These are phyloP conservation scores for Cetonia aurata DNA, from an alignment of 2,888 invertebrate genomes.

Conservation along the genomic window DNA sequence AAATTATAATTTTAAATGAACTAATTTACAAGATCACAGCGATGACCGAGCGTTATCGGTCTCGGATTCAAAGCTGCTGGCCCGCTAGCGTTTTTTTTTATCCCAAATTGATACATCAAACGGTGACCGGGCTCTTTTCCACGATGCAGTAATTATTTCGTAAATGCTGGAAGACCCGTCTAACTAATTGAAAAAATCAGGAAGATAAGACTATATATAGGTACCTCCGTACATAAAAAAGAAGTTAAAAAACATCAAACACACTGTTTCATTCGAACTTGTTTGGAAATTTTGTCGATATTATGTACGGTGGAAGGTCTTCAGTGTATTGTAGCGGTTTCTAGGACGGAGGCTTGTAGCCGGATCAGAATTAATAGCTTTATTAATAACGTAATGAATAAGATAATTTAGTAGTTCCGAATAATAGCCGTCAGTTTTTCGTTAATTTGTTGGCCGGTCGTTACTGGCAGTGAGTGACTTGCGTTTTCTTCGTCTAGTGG, in stretches of 20 bases:
- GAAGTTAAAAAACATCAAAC: neutral
- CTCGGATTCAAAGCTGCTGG: neutral
- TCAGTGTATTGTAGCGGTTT: too few relatives aligned
- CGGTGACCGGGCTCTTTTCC: slow-evolving; percentile 53
- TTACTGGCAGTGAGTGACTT: slow-evolving; percentile 42
- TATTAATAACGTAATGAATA: slow-evolving; percentile 59
- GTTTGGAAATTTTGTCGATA: too few relatives aligned
- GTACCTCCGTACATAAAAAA: neutral
- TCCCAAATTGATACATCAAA: slow-evolving; percentile 58
- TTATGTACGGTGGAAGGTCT: too few relatives aligned
- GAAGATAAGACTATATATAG: neutral
- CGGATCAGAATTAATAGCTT: slow-evolving; percentile 54
- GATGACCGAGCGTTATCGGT: slow-evolving; percentile 29
- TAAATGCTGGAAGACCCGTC: slow-evolving; percentile 48
- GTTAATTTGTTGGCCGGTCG: slow-evolving; percentile 51
- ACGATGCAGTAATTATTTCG: slow-evolving; percentile 51
- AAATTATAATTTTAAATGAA: slow-evolving; percentile 46
- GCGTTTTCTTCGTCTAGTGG: slow-evolving; percentile 27
- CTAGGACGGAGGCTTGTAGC: slow-evolving; percentile 23
- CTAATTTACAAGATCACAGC: slow-evolving; percentile 38
- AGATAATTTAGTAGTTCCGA: slow-evolving; percentile 56
- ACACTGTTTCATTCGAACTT: neutral
- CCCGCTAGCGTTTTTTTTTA: slow-evolving; percentile 38
- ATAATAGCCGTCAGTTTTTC: slow-evolving; percentile 50
- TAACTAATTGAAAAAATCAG: slow-evolving; percentile 10